phyloP scores from a whole-genome alignment of 1,140 invertebrate species.

The Listronotus oregonensis region DNA sequence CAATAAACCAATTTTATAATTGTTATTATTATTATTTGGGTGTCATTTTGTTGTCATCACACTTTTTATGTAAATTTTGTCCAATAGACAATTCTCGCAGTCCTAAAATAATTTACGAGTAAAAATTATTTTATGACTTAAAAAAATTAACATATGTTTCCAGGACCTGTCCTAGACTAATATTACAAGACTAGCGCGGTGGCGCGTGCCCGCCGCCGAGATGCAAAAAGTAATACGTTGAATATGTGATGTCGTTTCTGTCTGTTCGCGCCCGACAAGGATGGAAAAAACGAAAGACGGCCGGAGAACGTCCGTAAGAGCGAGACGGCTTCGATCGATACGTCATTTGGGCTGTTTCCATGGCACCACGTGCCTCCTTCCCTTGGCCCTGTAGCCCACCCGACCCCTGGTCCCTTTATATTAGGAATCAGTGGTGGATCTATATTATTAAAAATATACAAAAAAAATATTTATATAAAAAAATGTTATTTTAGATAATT shows the following conservation, averaged over 20 bases:
- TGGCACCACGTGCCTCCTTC: conserved; percentile 54
- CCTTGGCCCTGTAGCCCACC: conserved; percentile 28
- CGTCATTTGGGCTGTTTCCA: conserved; percentile 55
- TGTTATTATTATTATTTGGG: no score
- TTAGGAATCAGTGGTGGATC: conserved; percentile 49
- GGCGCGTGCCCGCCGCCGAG: conserved; percentile 27
- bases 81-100: no score
- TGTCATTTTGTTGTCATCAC: no score
- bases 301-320: conserved; percentile 36
- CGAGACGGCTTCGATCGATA: conserved; percentile 49
- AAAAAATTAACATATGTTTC: no score
- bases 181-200: conserved; percentile 17
- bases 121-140: no score
- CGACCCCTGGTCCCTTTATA: conserved; percentile 46
- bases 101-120: no score
- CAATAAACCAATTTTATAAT: no score
- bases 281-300: conserved; percentile 35
- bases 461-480: no score
- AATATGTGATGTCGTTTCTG: conserved; percentile 55
- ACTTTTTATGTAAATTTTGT: no score
- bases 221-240: conserved; percentile 57
- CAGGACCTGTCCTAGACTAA: conserved; percentile 16
- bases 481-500: no score
- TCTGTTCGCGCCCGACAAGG: conserved; percentile 35
- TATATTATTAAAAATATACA: conserved; percentile 32